Evolutionary conservation across 2,113 vertebrate genomes (phyloP), one percentile per base, ranked within the genome.

Genomic region (Prinia subflava): DNA sequence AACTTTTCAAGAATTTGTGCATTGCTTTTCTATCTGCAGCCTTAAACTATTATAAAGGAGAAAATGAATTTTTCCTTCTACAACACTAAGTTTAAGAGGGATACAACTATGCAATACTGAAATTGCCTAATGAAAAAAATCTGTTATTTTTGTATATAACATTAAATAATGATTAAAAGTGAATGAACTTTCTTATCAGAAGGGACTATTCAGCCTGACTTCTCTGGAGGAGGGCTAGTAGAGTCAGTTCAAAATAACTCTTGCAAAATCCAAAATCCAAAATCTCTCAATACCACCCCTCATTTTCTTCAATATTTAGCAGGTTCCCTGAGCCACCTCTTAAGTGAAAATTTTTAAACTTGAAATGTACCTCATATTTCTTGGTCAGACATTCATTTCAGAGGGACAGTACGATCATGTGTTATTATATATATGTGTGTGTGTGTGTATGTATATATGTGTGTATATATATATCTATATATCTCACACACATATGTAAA

Each of bases 391-490:
- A 56, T 4, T 15, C 25, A 57, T 93, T 93, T 80, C 14, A 15
- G 47, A 88, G 21, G 30, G 30, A 60, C 4, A 31, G 12, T 25
- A 35, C 13, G 56, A 49, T n/a, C 11, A 8, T 1, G 0, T 33
- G 0, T 55, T 13, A 6, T 21, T 6, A 28, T 20, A 17, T 33
- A 24, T 23, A 3, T 23, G 6, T 63, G 9, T 55, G 2, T 39
- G 5, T 19, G 42, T 42, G 0, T 33, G 0, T 55, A 13, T 8
- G 24, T 6, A 24, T 17, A 15, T n/a, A 22, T 23, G 4, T 24
- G 7, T 65, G 7, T 50, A 15, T 50, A 18, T 30, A 18, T 4
- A 46, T 23, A 4, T 3, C 3, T 42, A 12, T 9, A 4, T 39
- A 39, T 39, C 9, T 39, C 11, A 15, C 4, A 15, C 15, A 39